Base-by-base conservation (phyloP, 2,113 vertebrate species). In the Brachionichthys hirsutus region DNA sequence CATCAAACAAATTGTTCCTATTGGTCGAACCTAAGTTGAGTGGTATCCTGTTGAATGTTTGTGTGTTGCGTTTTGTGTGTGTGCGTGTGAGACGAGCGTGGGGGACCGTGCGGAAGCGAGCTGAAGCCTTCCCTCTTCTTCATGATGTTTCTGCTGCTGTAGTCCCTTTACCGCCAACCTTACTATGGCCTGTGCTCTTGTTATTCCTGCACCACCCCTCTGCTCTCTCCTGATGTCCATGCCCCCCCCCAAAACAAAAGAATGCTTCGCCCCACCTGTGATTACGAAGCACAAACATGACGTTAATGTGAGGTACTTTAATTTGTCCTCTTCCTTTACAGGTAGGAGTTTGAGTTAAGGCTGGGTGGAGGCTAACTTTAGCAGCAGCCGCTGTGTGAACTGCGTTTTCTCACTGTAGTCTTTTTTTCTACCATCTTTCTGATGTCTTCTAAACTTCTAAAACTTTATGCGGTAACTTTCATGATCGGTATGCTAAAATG, bases 51-150 rank as follows among this genome's bases (percentile, higher is more conserved):
- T 52, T 49, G 35, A 15, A 7, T 43, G 30, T 41, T 1, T 36
- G 10, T n/a, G 17, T 15, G 15, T 30, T 30, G 24, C 3, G 24
- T 30, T 30, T 2, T 30, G 24, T 30, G 1, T 30, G 24, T 30
- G 24, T 30, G 7, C 40, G 38, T 41, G 1, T 36, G 10, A 12
- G 15, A 10, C 12, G 46, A 53, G 2, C n/a, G n/a, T 12, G 59
- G 40, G 62, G 45, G 54, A 2, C 38, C 40, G 55, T 20, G 11
- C 70, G 67, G 46, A 64, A 22, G 77, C 75, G 70, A 73, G 60
- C 30, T 73, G 16, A 53, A 64, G 67, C 44, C 42, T 62, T 44
- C 47, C 41, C 53, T 20, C 69, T 44, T 36, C 35, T 57, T 77
- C 60, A 55, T 9, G 38, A 11, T 57, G 42, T 75, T 62, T 47